A percentile compares a stretch with the other conserved stretches of the same genome.
These are phyloP conservation scores for Dryobotodes eremita DNA, from an alignment of 2,888 invertebrate genomes.

Conservation along the genomic window DNA sequence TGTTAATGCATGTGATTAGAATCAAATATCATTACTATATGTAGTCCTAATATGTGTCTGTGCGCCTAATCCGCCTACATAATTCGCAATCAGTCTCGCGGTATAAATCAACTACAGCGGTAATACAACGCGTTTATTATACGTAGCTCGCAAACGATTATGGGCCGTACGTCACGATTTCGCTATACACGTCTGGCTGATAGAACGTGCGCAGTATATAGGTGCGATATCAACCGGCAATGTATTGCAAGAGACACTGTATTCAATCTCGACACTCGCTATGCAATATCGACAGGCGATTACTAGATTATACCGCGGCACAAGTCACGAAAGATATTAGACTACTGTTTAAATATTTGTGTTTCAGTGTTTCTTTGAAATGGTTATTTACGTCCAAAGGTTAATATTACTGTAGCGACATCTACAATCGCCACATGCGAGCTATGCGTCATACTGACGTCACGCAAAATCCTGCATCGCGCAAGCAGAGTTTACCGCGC, in stretches of 20 bases:
- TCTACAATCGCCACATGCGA: too few relatives aligned
- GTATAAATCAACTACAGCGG: constrained; percentile 16
- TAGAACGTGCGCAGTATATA: not conserved
- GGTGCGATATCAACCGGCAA: constrained; percentile 11
- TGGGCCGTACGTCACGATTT: not conserved
- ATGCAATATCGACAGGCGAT: constrained; percentile 66
- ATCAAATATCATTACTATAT: constrained; percentile 20
- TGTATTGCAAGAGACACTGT: constrained; percentile 60
- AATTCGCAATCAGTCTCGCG: constrained; percentile 25
- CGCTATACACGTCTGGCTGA: constrained; percentile 15
- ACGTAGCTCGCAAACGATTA: constrained; percentile 1
- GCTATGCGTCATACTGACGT: too few relatives aligned
- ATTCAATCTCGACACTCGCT: constrained; percentile 65
- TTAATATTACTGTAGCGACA: too few relatives aligned
- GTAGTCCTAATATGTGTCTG: not conserved
- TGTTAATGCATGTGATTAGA: constrained; percentile 16
- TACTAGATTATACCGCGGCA: constrained; percentile 49
- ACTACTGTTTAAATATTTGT: not conserved
- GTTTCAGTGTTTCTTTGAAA: not conserved
- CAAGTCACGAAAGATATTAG: constrained; percentile 15
- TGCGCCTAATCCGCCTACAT: constrained; percentile 16
- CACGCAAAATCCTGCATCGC: too few relatives aligned
- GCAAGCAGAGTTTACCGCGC: too few relatives aligned
- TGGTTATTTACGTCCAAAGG: not conserved
- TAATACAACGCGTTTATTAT: constrained; percentile 10